Evolutionary conservation across 2,888 invertebrate genomes (phyloP), one percentile per base, ranked within the genome.

Genomic region (Oegoconia quadripuncta): DNA sequence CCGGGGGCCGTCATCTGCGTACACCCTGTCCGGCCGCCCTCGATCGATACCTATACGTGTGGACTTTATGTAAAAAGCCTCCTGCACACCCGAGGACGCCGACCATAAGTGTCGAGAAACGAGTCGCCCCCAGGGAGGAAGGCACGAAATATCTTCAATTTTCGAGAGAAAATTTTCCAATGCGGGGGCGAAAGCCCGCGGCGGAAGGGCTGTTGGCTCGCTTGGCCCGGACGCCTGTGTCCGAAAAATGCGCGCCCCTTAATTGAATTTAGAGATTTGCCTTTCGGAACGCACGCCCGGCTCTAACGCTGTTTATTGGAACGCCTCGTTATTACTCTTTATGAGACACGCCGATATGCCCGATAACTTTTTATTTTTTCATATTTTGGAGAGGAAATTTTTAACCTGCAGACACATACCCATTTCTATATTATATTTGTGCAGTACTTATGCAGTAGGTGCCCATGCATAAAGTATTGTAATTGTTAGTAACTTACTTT

Each of bases 11-110:
- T 84, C 84, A 86, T 86, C 86, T 86, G 86, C 86, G 84, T 87
- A 86, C 83, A 68, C 81, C 80, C 81, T 79, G 86, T 78, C 83
- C 84, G 69, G 82, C 83, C 75, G 74, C 81, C 82, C 81, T 61
- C 82, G 84, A 83, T 84, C 84, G 82, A 84, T 86, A 84, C 81
- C 81, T 83, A 83, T 84, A 86, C 84, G 83, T 83, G 83, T 84
- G 84, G 86, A 86, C 84, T 86, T 86, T 86, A 86, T 86, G 86
- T 86, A 86, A 86, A 86, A 86, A 86, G 83, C 82, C 81, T 82
- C 83, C 82, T 82, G 84, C 81, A 83, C 82, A 75, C 81, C 81
- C 71, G 75, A 83, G 78, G 81, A 82, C 81, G 81, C 71, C 80
- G 74, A 82, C 86, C 86, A 86, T 86, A 86, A 86, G 86, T 86